Conservation (phyloP, 2,113 vertebrate genomes). For the Ophthalmolycus amberensis region DNA sequence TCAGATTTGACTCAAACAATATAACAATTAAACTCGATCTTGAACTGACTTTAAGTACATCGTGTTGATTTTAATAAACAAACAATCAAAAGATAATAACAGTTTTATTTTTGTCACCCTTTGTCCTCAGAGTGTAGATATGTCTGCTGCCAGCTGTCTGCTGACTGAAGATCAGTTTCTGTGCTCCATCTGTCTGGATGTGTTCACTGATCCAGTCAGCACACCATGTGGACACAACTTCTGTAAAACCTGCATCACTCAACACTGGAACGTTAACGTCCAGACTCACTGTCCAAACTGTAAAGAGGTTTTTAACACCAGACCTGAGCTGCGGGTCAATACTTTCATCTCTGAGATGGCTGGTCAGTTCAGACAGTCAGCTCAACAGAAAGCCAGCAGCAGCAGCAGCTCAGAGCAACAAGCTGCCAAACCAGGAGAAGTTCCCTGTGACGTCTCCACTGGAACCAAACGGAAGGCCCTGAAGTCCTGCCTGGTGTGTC, state of each 20-base stretch:
- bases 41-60: no score
- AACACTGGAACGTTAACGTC: neutral
- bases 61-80: no score
- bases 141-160: slow-evolving; percentile 19
- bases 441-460: no score
- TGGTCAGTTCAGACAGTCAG: no score
- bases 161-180: slow-evolving; percentile 26
- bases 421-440: no score
- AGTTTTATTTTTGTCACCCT: neutral
- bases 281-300: slow-evolving; percentile 21
- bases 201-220: neutral
- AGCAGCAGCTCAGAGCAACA: no score
- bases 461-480: no score
- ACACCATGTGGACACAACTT: neutral
- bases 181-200: slow-evolving; percentile 27
- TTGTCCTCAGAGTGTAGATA: slow-evolving; percentile 9
- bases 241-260: neutral
- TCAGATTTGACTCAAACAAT: no score
- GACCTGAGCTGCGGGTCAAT: slow-evolving; percentile 18
- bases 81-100: no score
- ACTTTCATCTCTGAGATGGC: slow-evolving; percentile 1
- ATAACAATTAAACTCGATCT: no score
- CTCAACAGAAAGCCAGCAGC: no score
- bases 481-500: no score
- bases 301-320: neutral